Percentiles rank a stretch among this genome's conserved stretches.
Conservation (phyloP, 2,888 invertebrate genomes). For the Meloe dianella region DNA sequence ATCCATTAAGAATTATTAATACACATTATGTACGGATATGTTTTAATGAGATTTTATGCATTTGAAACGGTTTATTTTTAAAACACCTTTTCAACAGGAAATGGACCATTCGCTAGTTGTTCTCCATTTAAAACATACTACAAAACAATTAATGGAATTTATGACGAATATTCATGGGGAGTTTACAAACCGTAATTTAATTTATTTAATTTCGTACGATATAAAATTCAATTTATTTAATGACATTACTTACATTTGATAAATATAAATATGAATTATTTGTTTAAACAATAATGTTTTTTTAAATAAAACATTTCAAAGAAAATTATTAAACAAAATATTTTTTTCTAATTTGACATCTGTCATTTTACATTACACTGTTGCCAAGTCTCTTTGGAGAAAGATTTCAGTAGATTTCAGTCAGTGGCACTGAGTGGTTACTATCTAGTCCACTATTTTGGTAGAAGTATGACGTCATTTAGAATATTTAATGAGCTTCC, state of each 20-base stretch:
- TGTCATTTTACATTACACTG: background rate
- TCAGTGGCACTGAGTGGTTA: too few species aligned
- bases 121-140: background rate
- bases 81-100: slow-evolving; percentile 12
- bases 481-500: too few species aligned
- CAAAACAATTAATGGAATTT: background rate
- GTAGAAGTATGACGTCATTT: too few species aligned
- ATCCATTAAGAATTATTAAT: too few species aligned
- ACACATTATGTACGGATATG: slow-evolving; percentile 18
- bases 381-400: background rate
- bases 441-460: too few species aligned
- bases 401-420: background rate
- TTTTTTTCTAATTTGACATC: background rate
- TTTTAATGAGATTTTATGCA: slow-evolving; percentile 10
- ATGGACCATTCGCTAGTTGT: background rate
- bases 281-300: background rate
- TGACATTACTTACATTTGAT: background rate
- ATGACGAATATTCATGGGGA: background rate
- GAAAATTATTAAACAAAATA: background rate
- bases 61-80: slow-evolving; percentile 16
- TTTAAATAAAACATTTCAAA: slow-evolving; percentile 9
- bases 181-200: background rate
- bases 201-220: background rate
- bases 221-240: too few species aligned
- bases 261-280: background rate